A percentile compares a stretch with the other conserved stretches of the same genome.
Evolutionary conservation across 2,797 vertebrate species (phyloP).

Genomic region (Harpagifer antarcticus): DNA sequence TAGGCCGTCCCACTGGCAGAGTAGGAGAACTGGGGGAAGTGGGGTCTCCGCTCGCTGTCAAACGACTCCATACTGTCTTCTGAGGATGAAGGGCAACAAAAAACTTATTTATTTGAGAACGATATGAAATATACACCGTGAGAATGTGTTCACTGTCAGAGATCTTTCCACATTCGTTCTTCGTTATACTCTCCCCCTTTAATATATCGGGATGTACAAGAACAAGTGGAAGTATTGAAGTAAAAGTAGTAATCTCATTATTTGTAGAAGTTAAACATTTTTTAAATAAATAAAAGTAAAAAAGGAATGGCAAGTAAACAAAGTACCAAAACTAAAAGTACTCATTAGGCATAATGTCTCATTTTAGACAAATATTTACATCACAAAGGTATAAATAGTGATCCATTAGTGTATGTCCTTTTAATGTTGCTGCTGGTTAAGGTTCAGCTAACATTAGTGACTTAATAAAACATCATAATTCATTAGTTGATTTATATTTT

Average conservation of each 20-base stretch:
- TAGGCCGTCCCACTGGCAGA: slow-evolving; percentile 97
- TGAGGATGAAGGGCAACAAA: slow-evolving; percentile 63
- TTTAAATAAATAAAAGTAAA: too few relatives aligned
- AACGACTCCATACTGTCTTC: slow-evolving; percentile 96
- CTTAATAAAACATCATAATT: too few relatives aligned
- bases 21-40: slow-evolving; percentile 98
- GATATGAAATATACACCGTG: not conserved
- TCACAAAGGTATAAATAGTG: too few relatives aligned
- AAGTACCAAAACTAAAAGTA: too few relatives aligned
- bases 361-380: too few relatives aligned
- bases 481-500: too few relatives aligned
- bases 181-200: not conserved
- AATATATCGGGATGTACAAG: not conserved
- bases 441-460: too few relatives aligned
- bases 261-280: too few relatives aligned
- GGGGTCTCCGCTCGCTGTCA: slow-evolving; percentile 95
- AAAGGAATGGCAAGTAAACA: too few relatives aligned
- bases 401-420: too few relatives aligned
- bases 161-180: not conserved
- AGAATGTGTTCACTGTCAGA: not conserved
- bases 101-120: not conserved
- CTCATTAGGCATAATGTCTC: too few relatives aligned
- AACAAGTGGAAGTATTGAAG: not conserved
- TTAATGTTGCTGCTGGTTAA: too few relatives aligned
- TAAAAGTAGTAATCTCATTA: not conserved